Evolutionary conservation across 2,888 invertebrate genomes (phyloP).

Genomic region (Calephelis perditalis): DNA sequence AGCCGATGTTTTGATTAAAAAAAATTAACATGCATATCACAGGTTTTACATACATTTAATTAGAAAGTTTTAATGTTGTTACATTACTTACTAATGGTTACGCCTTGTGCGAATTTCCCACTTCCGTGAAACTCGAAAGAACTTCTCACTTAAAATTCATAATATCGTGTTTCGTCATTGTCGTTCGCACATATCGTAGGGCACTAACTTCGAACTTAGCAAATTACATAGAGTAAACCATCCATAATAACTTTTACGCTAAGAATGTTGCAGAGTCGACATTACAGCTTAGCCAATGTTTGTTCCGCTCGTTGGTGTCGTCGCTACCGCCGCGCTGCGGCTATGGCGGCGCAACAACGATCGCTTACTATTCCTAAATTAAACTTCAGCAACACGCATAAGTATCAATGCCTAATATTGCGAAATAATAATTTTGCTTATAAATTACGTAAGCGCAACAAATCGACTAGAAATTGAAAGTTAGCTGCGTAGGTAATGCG

Average conservation of each 20-base stretch:
- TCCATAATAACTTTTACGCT: conserved; percentile 75
- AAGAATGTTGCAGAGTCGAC: conserved; percentile 75
- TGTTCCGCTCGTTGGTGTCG: conserved; percentile 58
- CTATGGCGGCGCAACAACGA: conserved; percentile 41
- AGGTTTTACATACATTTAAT: neutral
- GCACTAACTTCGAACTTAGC: conserved; percentile 64
- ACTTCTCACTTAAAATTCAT: conserved; percentile 52
- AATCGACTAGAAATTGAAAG: conserved; percentile 25
- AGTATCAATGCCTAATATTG: conserved; percentile 31
- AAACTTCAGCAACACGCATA: conserved; percentile 26
- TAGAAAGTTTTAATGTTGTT: conserved; percentile 1
- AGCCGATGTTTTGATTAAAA: conserved; percentile 2
- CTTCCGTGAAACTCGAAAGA: conserved; percentile 33
- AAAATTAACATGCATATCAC: neutral
- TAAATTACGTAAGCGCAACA: conserved; percentile 29
- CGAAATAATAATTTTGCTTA: conserved; percentile 22
- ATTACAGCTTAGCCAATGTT: conserved; percentile 66
- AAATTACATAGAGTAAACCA: conserved; percentile 77
- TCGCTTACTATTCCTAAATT: conserved; percentile 28
- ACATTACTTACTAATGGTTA: conserved; percentile 54
- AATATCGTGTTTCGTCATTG: conserved; percentile 48
- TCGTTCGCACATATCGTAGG: conserved; percentile 60
- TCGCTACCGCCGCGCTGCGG: conserved; percentile 45
- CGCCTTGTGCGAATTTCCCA: conserved; percentile 50
- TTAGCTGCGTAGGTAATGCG: conserved; percentile 1